These are phyloP conservation scores for Drosophila pandora DNA, from an alignment of 1,140 invertebrate species.

Conservation along the genomic window DNA sequence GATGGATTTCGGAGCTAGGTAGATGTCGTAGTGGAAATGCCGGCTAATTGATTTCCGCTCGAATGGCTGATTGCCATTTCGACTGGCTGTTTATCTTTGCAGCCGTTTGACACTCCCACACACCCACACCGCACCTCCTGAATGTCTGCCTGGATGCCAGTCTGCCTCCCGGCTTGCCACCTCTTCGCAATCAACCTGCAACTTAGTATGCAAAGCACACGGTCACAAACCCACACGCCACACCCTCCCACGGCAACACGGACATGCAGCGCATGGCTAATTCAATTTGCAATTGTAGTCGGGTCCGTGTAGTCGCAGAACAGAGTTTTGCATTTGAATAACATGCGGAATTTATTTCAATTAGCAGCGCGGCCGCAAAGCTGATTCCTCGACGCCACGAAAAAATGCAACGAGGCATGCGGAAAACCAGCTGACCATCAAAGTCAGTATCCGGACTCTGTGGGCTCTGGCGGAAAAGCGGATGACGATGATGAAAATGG, in stretches of 20 bases:
- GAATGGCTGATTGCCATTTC: constrained; percentile 51
- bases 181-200: background rate
- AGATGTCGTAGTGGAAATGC: constrained; percentile 8
- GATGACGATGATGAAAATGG: constrained; percentile 14
- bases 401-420: constrained; percentile 45
- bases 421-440: constrained; percentile 48
- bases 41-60: constrained; percentile 65
- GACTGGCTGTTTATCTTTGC: constrained; percentile 42
- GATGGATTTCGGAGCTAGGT: background rate
- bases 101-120: constrained; percentile 15
- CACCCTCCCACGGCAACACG: background rate
- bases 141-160: background rate
- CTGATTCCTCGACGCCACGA: constrained; percentile 21
- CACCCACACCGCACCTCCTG: background rate
- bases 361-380: constrained; percentile 53
- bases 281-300: constrained; percentile 68
- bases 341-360: constrained; percentile 75
- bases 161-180: background rate
- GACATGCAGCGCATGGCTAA: constrained; percentile 61
- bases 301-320: constrained; percentile 33
- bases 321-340: constrained; percentile 61
- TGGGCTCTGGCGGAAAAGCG: constrained; percentile 2
- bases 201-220: constrained; percentile 45
- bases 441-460: background rate
- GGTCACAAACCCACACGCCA: background rate